phyloP scores from a whole-genome alignment of 2,888 invertebrate species.

The Polydesmus complanatus region DNA sequence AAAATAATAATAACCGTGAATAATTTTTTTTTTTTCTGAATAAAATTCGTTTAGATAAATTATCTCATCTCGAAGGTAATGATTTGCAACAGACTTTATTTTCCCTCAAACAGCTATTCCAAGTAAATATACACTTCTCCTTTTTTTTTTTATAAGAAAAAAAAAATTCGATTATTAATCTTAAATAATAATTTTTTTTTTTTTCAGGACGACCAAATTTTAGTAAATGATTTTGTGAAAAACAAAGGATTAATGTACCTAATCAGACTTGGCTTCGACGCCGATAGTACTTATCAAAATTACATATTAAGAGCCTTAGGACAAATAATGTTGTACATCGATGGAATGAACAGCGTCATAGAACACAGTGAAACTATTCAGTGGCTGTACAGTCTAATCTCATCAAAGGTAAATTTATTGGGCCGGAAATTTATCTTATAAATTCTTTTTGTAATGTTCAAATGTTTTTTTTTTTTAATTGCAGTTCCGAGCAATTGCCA shows the following conservation, averaged over 20 bases:
- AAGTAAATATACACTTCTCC: conserved; percentile 36
- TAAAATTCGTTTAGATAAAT: too few relatives aligned
- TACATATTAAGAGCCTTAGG: conserved; percentile 81
- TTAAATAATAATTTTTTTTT: conserved; percentile 10
- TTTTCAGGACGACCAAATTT: conserved; percentile 89
- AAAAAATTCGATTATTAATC: too few relatives aligned
- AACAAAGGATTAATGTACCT: conserved; percentile 95
- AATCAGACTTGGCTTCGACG: conserved; percentile 89
- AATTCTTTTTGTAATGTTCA: not conserved
- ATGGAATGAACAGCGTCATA: conserved; percentile 99
- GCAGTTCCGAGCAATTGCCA: conserved; percentile 83
- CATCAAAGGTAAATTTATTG: conserved; percentile 43
- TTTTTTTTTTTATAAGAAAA: too few relatives aligned
- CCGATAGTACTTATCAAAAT: conserved; percentile 97
- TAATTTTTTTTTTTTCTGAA: conserved; percentile 34
- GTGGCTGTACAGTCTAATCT: conserved; percentile 90
- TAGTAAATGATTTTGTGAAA: conserved; percentile 97
- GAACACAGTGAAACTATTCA: conserved; percentile 89
- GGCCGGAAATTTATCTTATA: not conserved
- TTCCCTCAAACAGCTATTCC: conserved; percentile 93
- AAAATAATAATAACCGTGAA: not conserved
- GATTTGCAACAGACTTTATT: conserved; percentile 93
- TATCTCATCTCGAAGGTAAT: conserved; percentile 59
- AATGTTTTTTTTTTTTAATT: conserved; percentile 21
- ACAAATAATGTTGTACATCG: conserved; percentile 95